Evolutionary conservation across 2,888 invertebrate genomes (phyloP).

Genomic region (Penaeus monodon): DNA sequence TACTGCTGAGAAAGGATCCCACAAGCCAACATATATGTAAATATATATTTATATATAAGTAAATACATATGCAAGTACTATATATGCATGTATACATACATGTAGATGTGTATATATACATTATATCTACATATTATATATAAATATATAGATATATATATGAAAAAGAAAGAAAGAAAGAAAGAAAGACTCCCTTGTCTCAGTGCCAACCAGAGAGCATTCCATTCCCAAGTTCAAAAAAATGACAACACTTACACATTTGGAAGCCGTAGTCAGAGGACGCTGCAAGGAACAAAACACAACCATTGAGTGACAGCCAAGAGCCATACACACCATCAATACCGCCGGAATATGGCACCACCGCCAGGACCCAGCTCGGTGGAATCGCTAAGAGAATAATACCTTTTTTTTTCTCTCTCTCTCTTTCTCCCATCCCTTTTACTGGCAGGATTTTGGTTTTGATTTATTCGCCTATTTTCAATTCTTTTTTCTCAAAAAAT

Average conservation of each 20-base stretch:
- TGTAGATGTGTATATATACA: background rate
- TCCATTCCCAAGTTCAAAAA: conserved; percentile 63
- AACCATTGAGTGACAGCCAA: conserved; percentile 62
- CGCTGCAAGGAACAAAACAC: conserved; percentile 65
- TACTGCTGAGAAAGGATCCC: conserved; percentile 54
- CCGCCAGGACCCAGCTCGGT: conserved; percentile 42
- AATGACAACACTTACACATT: conserved; percentile 65
- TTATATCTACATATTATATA: background rate
- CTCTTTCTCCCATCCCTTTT: no score
- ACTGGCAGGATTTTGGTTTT: no score
- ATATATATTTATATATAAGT: no score
- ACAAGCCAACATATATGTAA: conserved; percentile 25
- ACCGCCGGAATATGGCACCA: conserved; percentile 33
- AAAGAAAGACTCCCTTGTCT: conserved; percentile 42
- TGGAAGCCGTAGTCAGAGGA: conserved; percentile 66
- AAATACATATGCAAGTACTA: no score
- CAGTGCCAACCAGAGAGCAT: conserved; percentile 58
- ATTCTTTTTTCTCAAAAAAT: no score
- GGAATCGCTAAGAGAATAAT: conserved; percentile 1
- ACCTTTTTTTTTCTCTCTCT: no score
- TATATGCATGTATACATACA: background rate
- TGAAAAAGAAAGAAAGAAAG: conserved; percentile 3
- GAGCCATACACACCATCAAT: conserved; percentile 47
- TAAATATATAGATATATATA: conserved; percentile 21
- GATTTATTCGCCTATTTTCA: no score